phyloP scores from a whole-genome alignment of 2,888 invertebrate genomes.

The Scrobipalpa atriplicella region DNA sequence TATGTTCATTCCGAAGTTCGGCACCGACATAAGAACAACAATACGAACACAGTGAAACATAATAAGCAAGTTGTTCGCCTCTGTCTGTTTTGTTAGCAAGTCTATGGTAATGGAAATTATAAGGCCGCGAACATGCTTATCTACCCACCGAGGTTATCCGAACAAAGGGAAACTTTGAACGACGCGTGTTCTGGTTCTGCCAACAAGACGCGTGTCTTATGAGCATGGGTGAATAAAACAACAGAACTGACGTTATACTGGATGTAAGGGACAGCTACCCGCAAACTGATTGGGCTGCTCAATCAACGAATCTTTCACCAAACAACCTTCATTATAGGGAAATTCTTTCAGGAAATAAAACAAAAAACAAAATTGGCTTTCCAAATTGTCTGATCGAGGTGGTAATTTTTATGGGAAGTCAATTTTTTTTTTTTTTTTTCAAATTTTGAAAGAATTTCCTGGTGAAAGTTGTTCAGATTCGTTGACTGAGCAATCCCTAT shows the following conservation, averaged over 20 bases:
- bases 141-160: slow-evolving; percentile 17
- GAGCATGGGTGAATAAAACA: not conserved
- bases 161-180: slow-evolving; percentile 21
- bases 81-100: slow-evolving; percentile 52
- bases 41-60: slow-evolving; percentile 32
- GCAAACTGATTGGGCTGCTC: too few relatives aligned
- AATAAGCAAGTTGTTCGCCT: slow-evolving; percentile 34
- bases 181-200: slow-evolving; percentile 3
- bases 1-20: slow-evolving; percentile 39
- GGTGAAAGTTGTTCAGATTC: too few relatives aligned
- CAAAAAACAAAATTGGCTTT: too few relatives aligned
- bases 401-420: too few relatives aligned
- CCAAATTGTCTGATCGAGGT: too few relatives aligned
- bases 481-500: too few relatives aligned
- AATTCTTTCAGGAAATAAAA: too few relatives aligned
- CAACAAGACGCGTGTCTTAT: not conserved
- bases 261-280: too few relatives aligned
- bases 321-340: too few relatives aligned
- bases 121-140: slow-evolving; percentile 32
- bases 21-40: slow-evolving; percentile 48
- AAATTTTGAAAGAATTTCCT: too few relatives aligned
- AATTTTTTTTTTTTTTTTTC: too few relatives aligned
- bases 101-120: slow-evolving; percentile 49
- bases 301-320: too few relatives aligned
- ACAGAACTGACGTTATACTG: not conserved